A percentile compares a stretch with the other conserved stretches of the same genome.
Evolutionary conservation across 1,140 invertebrate species (phyloP).

Genomic region (Pogonognathellus flavescens): DNA sequence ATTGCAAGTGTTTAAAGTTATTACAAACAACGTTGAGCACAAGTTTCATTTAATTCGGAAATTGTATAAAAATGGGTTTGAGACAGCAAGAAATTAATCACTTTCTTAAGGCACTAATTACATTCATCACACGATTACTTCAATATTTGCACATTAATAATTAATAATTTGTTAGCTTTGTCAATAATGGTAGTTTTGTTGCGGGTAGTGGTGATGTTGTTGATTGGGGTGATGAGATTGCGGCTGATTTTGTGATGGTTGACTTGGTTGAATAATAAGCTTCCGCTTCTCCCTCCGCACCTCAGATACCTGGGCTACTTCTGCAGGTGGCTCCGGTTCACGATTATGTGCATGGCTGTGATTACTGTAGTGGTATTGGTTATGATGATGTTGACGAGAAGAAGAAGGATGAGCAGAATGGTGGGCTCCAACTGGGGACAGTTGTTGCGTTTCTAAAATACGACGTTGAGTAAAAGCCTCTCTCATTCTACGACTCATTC

Average conservation of each 20-base stretch:
- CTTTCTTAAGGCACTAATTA: too few relatives aligned
- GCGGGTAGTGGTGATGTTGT: not conserved
- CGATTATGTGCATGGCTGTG: constrained; percentile 10
- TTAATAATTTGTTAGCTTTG: too few relatives aligned
- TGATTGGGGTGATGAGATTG: not conserved
- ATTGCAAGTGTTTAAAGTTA: too few relatives aligned
- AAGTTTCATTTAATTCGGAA: too few relatives aligned
- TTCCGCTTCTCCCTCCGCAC: constrained; percentile 32
- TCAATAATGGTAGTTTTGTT: not conserved
- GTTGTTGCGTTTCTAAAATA: not conserved
- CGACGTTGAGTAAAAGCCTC: constrained; percentile 30
- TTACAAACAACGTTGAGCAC: too few relatives aligned
- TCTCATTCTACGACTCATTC: constrained; percentile 55
- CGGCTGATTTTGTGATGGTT: not conserved
- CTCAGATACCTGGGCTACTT: not conserved
- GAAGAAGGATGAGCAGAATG: constrained; percentile 19
- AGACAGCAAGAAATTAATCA: too few relatives aligned
- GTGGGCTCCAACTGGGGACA: not conserved
- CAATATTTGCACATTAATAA: too few relatives aligned
- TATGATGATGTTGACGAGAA: constrained; percentile 26
- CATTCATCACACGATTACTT: too few relatives aligned
- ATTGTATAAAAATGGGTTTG: too few relatives aligned
- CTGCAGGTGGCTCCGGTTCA: not conserved
- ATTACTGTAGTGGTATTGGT: constrained; percentile 18
- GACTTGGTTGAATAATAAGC: constrained; percentile 38